Evolutionary conservation across 1,140 invertebrate genomes (phyloP).

Genomic region (Plectus sambesii): DNA sequence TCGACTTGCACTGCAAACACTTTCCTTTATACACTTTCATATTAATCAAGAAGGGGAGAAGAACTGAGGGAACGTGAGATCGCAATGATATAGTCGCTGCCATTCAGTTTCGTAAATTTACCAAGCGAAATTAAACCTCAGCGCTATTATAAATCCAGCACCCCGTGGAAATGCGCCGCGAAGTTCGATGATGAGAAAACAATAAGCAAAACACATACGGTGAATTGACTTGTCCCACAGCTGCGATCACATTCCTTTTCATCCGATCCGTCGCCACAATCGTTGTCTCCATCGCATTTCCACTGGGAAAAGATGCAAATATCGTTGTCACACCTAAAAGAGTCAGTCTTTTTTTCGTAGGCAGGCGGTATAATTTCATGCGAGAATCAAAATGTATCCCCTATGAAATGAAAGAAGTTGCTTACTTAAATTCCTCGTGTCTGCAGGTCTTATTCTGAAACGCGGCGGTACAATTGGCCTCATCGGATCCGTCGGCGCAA

Average conservation of each 20-base stretch:
- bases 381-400: too few species aligned
- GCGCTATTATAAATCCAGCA: background rate
- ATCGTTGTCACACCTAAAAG: conserved; percentile 14
- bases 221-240: too few species aligned
- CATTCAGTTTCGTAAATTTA: conserved; percentile 9
- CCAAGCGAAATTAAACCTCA: background rate
- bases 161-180: too few species aligned
- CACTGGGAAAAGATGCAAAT: conserved; percentile 66
- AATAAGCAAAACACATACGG: conserved; percentile 7
- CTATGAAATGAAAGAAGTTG: conserved; percentile 8
- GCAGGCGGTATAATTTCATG: too few species aligned
- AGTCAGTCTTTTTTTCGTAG: background rate
- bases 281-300: conserved; percentile 66
- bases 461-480: conserved; percentile 62
- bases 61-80: too few species aligned
- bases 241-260: conserved; percentile 38
- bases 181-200: too few species aligned
- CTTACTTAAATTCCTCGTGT: conserved; percentile 48
- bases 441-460: conserved; percentile 58
- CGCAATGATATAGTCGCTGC: conserved; percentile 14
- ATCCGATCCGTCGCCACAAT: conserved; percentile 57
- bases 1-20: conserved; percentile 18
- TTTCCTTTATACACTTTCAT: background rate
- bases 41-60: conserved; percentile 18
- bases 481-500: conserved; percentile 60